Evolutionary conservation across 1,140 invertebrate genomes (phyloP).

Genomic region (Platyscapa corneri): DNA sequence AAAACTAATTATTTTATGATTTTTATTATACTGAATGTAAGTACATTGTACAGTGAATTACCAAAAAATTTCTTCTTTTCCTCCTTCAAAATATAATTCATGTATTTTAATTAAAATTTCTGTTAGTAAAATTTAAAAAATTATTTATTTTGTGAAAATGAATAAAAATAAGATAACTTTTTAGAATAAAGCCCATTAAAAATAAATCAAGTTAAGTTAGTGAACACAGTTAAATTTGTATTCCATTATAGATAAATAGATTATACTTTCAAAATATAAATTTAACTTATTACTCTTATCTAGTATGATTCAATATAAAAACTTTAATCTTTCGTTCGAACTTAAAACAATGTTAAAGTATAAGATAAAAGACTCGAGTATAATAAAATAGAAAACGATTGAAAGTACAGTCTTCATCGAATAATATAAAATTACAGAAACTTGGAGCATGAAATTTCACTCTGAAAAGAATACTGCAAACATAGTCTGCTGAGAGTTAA

Average conservation of each 20-base stretch:
- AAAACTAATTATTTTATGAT: too few relatives aligned
- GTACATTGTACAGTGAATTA: too few relatives aligned
- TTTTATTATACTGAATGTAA: too few relatives aligned
- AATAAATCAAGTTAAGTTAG: not conserved
- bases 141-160: not conserved
- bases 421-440: conserved; percentile 5
- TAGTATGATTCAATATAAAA: not conserved
- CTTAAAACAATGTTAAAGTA: not conserved
- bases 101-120: too few relatives aligned
- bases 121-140: not conserved
- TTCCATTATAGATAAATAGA: not conserved
- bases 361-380: not conserved
- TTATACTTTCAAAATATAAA: not conserved
- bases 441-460: not conserved
- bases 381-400: not conserved
- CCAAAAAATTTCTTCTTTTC: too few relatives aligned
- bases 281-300: not conserved
- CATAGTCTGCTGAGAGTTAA: not conserved
- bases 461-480: not conserved
- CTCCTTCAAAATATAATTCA: too few relatives aligned
- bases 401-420: not conserved
- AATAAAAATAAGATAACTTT: not conserved
- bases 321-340: not conserved
- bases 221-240: not conserved
- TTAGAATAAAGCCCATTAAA: not conserved